Base-by-base conservation (phyloP, 30 jellyfish, hydroid and myxozoan species). In the Sanderia malayensis region DNA sequence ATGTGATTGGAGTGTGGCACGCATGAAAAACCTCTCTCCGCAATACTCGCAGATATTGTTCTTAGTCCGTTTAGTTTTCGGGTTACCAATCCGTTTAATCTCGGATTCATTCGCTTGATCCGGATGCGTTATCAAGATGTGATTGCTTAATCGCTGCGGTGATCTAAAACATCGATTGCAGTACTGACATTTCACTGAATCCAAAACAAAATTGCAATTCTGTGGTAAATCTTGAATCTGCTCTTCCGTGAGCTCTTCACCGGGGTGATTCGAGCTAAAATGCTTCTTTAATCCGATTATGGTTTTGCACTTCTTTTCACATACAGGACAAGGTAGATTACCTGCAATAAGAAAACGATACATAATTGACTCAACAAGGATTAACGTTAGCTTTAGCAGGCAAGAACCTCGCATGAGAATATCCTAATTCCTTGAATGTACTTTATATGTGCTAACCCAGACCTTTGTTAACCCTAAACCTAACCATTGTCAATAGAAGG, bases 51-150 rank as follows among this genome's bases (percentile, higher is more conserved):
- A 15, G 6, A 13, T 17, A 44, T 29, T 8, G 37, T 29, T 30
- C 30, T 33, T 19, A 15, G 2, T 31, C 18, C 55, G 6, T 1
- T 33, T 44, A 15, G 15, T 6, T 31, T 37, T 49, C 20, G 0
- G 21, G 26, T 33, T 31, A 29, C 3, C 20, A 9, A 4, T 21
- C 29, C 29, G 29, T 8, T 44, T 66, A 33, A 32, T 31, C 32
- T 24, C 78, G 31, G 25, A 31, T 58, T 29, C 32, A 0, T 58
- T 23, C 2, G n/a, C 70, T 58, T 58, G 70, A 58, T 10, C 70
- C 32, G 70, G 70, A 15, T 58, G 70, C 18, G 32, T 58, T 13
- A 58, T 58, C 0, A 58, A 2, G 18, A 58, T 28, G 23, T 58
- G 70, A 31, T 58, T 58, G 9, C 23, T 28, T n/a, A 58, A 58